These are phyloP conservation scores for Eunapius fragilis DNA, from an alignment of 37 sponge, comb jelly and placozoan genomes.

Conservation along the genomic window DNA sequence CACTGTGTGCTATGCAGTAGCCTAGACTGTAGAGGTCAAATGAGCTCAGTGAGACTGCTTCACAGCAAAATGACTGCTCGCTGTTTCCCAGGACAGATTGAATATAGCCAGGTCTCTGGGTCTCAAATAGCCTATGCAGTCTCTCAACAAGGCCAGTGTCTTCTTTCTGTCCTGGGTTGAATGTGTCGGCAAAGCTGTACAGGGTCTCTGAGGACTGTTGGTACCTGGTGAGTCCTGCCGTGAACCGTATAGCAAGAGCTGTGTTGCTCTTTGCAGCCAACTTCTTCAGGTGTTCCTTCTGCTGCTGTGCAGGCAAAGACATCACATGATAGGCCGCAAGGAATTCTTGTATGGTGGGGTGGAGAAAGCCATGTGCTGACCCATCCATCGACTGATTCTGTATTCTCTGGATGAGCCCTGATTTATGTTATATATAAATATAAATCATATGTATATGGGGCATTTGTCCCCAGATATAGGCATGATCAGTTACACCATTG, in stretches of 20 bases:
- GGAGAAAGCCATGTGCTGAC: background rate
- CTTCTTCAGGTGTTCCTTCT: background rate
- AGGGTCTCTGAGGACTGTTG: background rate
- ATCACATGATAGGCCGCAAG: background rate
- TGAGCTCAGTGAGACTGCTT: background rate
- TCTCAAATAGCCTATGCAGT: background rate
- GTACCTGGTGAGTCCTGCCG: background rate
- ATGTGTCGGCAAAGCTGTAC: background rate
- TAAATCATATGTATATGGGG: too few relatives aligned
- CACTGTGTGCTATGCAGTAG: background rate
- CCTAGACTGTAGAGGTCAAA: background rate
- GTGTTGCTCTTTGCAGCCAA: background rate
- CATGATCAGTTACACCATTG: too few relatives aligned
- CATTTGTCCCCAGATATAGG: too few relatives aligned
- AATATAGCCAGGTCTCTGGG: background rate
- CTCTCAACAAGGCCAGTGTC: background rate
- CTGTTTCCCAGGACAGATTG: background rate
- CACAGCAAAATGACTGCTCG: background rate
- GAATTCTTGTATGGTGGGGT: background rate
- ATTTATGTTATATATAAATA: too few relatives aligned
- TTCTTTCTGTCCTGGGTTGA: background rate
- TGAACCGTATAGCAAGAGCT: background rate
- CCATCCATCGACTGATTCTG: too few relatives aligned
- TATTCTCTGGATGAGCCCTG: too few relatives aligned
- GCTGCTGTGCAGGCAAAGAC: background rate